These are phyloP conservation scores for Metalampra italica DNA, from an alignment of 2,888 invertebrate genomes.

Conservation along the genomic window DNA sequence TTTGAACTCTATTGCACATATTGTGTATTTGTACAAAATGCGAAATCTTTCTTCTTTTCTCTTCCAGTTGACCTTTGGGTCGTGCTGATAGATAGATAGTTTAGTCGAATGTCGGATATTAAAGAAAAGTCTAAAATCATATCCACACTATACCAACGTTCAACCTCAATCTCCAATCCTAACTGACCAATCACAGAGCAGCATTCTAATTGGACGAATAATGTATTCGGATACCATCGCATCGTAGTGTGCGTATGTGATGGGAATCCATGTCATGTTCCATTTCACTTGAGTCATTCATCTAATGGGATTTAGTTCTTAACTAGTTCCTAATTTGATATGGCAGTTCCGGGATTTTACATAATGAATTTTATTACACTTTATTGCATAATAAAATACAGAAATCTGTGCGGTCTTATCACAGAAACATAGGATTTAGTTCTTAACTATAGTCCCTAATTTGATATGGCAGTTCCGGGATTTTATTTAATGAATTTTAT, in stretches of 20 bases:
- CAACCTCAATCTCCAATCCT: conserved; percentile 38
- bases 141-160: conserved; percentile 25
- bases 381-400: too few relatives aligned
- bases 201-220: conserved; percentile 50
- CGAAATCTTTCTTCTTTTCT: too few relatives aligned
- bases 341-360: too few relatives aligned
- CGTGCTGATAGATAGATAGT: too few relatives aligned
- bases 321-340: background rate
- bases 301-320: background rate
- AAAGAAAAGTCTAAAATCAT: conserved; percentile 1
- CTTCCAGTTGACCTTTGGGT: too few relatives aligned
- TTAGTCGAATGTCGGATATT: too few relatives aligned
- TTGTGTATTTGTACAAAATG: too few relatives aligned
- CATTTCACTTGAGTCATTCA: background rate
- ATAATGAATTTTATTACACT: too few relatives aligned
- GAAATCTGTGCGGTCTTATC: too few relatives aligned
- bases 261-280: background rate
- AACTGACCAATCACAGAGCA: conserved; percentile 45
- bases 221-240: conserved; percentile 30
- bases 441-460: background rate
- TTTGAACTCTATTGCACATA: too few relatives aligned
- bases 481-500: too few relatives aligned
- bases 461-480: too few relatives aligned
- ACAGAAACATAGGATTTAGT: background rate
- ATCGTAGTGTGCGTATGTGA: conserved; percentile 12